These are phyloP conservation scores for Myotis planiceps DNA, from an alignment of 2,797 vertebrate genomes.

Conservation along the genomic window DNA sequence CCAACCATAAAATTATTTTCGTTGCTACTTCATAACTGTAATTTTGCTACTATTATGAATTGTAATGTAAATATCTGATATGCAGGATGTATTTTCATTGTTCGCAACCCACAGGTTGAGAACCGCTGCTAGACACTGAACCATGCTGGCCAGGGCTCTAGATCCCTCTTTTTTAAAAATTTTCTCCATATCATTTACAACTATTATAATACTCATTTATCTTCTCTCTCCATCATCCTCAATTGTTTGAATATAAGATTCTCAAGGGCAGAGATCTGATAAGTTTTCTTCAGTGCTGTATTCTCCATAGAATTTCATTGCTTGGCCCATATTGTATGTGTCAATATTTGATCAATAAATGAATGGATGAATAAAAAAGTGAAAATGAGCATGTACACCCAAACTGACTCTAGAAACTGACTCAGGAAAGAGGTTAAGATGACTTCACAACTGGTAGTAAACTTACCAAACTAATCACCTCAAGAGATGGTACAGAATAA, in stretches of 20 bases:
- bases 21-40: too few relatives aligned
- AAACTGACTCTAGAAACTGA: slow-evolving; percentile 22
- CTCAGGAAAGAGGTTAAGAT: neutral
- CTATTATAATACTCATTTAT: neutral
- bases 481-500: neutral
- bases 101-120: too few relatives aligned
- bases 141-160: too few relatives aligned
- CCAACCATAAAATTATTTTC: too few relatives aligned
- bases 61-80: too few relatives aligned
- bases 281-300: neutral
- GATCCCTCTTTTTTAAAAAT: neutral
- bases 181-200: neutral
- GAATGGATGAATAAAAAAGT: neutral
- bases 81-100: too few relatives aligned
- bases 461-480: slow-evolving; percentile 31
- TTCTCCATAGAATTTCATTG: neutral
- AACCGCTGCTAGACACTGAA: too few relatives aligned
- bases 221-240: neutral
- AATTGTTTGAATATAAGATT: neutral
- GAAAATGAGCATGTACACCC: neutral
- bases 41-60: too few relatives aligned
- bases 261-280: neutral
- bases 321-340: neutral
- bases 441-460: slow-evolving; percentile 17
- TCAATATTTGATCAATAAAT: slow-evolving; percentile 9